Base-by-base conservation (phyloP, 2,888 invertebrate genomes). In the Blastobasis adustella region DNA sequence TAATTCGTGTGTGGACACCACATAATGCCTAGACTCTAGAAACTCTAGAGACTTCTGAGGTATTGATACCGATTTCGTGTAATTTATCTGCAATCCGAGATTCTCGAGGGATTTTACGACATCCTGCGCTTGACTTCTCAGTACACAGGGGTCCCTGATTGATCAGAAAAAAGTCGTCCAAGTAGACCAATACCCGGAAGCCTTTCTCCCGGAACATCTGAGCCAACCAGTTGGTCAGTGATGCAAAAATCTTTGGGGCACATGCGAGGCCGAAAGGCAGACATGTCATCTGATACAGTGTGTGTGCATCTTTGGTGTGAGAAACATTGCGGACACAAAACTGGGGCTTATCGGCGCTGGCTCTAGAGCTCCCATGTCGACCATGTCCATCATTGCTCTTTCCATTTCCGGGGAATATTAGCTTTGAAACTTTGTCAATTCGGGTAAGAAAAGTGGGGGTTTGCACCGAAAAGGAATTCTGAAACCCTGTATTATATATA, bases 241-340 rank as follows among this genome's bases (percentile, higher is more conserved):
- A 10, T 4, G 59, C 54, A 49, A 58, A 66, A 4, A 42, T 52
- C 47, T 60, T 63, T 6, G 62, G 68, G 1, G 63, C 66, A n/a
- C 58, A 57, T n/a, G 57, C 57, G 6, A 67, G 50, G 0, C 69
- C 67, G 44, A 67, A 67, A 0, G 65, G 67, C 0, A 70, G 56
- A 8, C 65, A 68, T 0, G 60, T 70, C 65, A 68, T 62, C 50
- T 60, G 49, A 0, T 55, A 41, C 4, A 63, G 37, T 41, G n/a
- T n/a, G n/a, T n/a, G n/a, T n/a, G n/a, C n/a, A n/a, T 37, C 39
- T 67, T 67, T 7, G 60, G 59, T 0, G 60, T 54, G 6, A 65
- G 55, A 51, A 65, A 67, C 44, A 67, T 55, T 8, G 57, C 43
- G 7, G 66, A 64, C 5, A 66, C 5, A 44, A 65, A 67, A 46